Base-by-base conservation (phyloP, 2,113 vertebrate genomes). In the Halichoeres trimaculatus region DNA sequence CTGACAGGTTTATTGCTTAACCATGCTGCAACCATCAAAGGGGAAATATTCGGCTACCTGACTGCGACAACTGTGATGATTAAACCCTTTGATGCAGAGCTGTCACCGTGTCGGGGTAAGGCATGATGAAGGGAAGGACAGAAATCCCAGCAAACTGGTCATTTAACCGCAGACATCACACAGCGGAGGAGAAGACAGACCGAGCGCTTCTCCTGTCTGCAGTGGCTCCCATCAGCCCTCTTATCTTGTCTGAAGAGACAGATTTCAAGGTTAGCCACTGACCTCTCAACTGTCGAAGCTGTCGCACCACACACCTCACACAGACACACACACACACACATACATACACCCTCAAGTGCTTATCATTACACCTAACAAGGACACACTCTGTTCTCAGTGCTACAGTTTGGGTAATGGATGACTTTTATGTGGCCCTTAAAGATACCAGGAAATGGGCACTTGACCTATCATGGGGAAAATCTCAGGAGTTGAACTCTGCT, bases 61-160 rank as follows among this genome's bases (percentile, higher is more conserved):
- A 19, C 61, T 57, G 69, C 3, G 45, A 79, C 59, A 59, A 86
- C 51, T 47, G 53, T 22, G 55, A 50, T 78, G 67, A 85, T 81
- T 76, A 75, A 78, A 87, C 35, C 43, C 78, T 76, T 60, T 79
- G 78, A 87, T 62, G 59, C 64, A 24, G 34, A 72, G 56, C 66
- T 74, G 81, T 78, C 63, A 63, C 62, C 65, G 23, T 23, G 51
- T 54, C 71, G 41, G 80, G 56, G 70, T 43, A 30, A 66, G 54
- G 57, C 16, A 43, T 60, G 67, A 78, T 70, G 69, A 20, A 24
- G 53, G 65, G 3, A 38, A 72, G 65, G 78, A 76, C 26, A 78
- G 36, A 81, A 80, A 79, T 59, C 30, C 34, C 0, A n/a, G 36
- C n/a, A 36, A 85, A 70, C 67, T 61, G 65, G 67, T 63, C 60